Evolutionary conservation across 2,113 vertebrate species (phyloP), one percentile per base, ranked within the genome.

Genomic region (Lethenteron reissneri): DNA sequence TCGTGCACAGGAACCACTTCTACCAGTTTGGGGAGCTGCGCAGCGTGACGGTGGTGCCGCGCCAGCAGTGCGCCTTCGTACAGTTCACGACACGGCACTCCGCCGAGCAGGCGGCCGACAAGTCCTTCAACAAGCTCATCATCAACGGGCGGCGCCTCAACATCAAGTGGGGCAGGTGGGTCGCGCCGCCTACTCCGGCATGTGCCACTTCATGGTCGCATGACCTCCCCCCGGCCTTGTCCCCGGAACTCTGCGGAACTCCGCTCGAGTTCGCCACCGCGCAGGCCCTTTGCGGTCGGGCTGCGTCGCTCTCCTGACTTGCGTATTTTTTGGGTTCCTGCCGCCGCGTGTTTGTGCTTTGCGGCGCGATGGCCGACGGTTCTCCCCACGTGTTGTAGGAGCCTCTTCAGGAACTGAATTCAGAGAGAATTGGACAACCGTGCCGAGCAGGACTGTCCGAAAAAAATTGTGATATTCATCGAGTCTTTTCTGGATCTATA

Each of bases 11-110:
- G 82, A 92, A 86, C 79, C 90, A 92, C 75, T 99, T 99, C 75
- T 99, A 97, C 78, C 94, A 95, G 79, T 99, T 97, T 76, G 94
- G 92, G 25, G 94, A 99, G 81, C 95, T 99, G 57, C 85, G 92
- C 41, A 95, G 90, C 0, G 89, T 92, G 73, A 95, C 94, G 0
- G 87, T 99, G 1, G 94, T 97, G 10, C 94, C 95, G 77, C 83
- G 92, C 75, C 94, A 99, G 72, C 94, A 99, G 56, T 99, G 94
- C 71, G 92, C 94, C 12, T 99, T 99, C 76, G 94, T 99, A 78
- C 94, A 99, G 83, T 99, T 97, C 72, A 91, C 94, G 72, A 92
- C 90, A 0, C 80, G 94, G 2, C 88, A 88, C 70, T 79, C 91
- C 3, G 90, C 94, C 1, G 94, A 99, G 73, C 85, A 83, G 69